phyloP scores from a whole-genome alignment of 2,888 invertebrate species.

The Sarcophaga caerulescens region DNA sequence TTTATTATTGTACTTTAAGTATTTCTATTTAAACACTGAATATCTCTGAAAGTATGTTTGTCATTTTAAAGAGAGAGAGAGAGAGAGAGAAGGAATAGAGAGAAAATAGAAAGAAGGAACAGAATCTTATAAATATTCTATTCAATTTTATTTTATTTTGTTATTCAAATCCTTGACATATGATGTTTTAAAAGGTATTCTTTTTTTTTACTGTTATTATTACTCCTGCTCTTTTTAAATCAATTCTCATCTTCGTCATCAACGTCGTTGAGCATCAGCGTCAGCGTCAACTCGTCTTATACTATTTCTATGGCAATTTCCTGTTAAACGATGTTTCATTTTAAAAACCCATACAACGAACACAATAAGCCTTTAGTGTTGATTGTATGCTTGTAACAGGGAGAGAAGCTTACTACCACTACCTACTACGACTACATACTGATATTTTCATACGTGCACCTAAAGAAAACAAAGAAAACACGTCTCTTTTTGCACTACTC shows the following conservation, averaged over 20 bases:
- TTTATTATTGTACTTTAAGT: no score
- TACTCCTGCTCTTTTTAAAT: background rate
- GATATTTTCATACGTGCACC: background rate
- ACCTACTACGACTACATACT: no score
- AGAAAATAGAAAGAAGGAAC: no score
- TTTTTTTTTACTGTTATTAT: background rate
- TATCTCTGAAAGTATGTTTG: no score
- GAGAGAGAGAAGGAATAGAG: no score
- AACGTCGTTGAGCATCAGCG: background rate
- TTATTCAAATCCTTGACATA: constrained; percentile 28
- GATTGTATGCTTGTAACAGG: background rate
- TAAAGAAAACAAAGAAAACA: no score
- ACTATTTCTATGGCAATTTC: constrained; percentile 39
- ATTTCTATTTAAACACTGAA: no score
- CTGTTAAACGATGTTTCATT: constrained; percentile 47
- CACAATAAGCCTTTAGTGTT: constrained; percentile 38
- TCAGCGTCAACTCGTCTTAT: background rate
- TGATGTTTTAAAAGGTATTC: constrained; percentile 9
- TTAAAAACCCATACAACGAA: background rate
- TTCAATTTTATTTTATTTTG: background rate
- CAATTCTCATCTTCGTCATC: background rate
- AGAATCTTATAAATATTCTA: no score
- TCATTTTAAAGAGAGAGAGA: no score
- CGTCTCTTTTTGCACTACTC: no score
- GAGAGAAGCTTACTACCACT: background rate